Base-by-base conservation (phyloP, 2,888 invertebrate species). In the Synanthedon andrenaeformis region DNA sequence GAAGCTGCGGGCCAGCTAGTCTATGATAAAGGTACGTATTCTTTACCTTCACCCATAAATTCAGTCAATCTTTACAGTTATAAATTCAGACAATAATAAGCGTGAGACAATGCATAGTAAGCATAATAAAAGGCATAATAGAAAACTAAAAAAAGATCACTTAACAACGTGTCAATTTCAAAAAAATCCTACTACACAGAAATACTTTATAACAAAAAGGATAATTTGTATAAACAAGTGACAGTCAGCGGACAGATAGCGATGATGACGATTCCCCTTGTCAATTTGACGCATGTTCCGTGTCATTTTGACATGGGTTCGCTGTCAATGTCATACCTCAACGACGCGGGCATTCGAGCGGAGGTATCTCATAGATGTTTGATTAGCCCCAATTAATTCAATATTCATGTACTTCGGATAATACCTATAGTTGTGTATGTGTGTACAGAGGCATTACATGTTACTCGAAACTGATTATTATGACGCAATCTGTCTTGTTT, bases 381-480 rank as follows among this genome's bases (percentile, higher is more conserved):
- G 54, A 55, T 56, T 56, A 55, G 54, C 51, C 13, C 49, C 52
- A 53, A 56, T 55, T 57, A 58, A 58, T 60, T 60, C 58, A 60
- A 57, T 57, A 58, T 59, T 59, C 58, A 56, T 58, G 59, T 59
- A 55, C 54, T 13, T 13, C 13, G 45, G 35, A 13, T 45, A n/a
- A 45, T 45, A 45, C 14, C 14, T 13, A 13, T 45, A 45, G 13
- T 14, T 14, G 45, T 45, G 45, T 45, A 45, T 13, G 35, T 35
- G 35, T 35, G 35, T 10, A 35, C 35, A 35, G 35, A 4, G 10
- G 35, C 35, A 35, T 35, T 35, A 35, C 35, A 3, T 35, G 35
- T 10, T 35, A 35, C 35, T 35, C 3, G 35, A 35, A 35, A 35
- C 35, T 35, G 35, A 35, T 35, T 35, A 35, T 35, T 35, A 3